These are phyloP conservation scores for Macrosteles quadrilineatus DNA, from an alignment of 1,140 invertebrate species.

Conservation along the genomic window DNA sequence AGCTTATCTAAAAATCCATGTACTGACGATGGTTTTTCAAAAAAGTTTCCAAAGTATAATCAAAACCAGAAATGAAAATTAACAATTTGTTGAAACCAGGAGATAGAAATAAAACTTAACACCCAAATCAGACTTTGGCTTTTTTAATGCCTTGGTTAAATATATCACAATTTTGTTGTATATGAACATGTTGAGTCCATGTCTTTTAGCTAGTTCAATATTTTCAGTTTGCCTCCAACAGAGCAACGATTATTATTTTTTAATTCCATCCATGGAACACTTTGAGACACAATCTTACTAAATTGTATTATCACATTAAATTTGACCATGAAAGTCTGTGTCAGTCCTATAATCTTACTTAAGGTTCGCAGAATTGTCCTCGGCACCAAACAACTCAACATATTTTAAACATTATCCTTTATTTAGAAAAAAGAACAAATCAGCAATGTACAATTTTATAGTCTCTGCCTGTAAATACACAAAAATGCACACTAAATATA, in stretches of 20 bases:
- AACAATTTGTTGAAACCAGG: background rate
- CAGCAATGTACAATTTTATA: constrained; percentile 11
- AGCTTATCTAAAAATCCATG: constrained; percentile 15
- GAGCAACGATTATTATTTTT: background rate
- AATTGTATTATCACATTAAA: background rate
- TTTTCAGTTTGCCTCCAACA: too few relatives aligned
- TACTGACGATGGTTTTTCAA: background rate
- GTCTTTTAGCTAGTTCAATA: background rate
- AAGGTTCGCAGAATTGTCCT: background rate
- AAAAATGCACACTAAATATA: constrained; percentile 22
- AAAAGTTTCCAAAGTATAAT: constrained; percentile 7
- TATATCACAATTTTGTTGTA: constrained; percentile 13
- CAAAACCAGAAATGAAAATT: background rate
- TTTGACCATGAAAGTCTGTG: background rate
- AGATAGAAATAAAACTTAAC: constrained; percentile 11
- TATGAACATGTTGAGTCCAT: background rate
- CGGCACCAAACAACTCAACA: background rate
- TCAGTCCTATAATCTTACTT: background rate
- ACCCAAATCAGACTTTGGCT: background rate
- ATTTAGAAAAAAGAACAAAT: constrained; percentile 18
- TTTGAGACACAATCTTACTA: background rate
- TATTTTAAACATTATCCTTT: constrained; percentile 21
- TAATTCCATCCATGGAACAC: background rate
- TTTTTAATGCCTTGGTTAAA: background rate
- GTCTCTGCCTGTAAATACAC: constrained; percentile 18